Evolutionary conservation across 2,113 vertebrate genomes (phyloP), one percentile per base, ranked within the genome.

Genomic region (Seriola dumerili): DNA sequence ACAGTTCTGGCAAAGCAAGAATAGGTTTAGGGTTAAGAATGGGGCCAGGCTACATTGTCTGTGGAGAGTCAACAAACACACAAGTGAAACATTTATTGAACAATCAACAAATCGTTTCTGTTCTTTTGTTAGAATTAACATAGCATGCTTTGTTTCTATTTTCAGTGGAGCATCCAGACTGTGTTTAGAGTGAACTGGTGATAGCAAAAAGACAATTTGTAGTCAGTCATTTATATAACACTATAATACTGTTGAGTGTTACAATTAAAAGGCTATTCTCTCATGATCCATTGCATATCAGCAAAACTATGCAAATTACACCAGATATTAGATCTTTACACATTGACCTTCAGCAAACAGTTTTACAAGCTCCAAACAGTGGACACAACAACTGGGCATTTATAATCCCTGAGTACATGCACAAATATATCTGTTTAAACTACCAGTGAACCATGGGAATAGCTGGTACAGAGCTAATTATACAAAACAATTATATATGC

Each of bases 391-490:
- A 73, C 42, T 1, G 25, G 16, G 36, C 19, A 19, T 67, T 61
- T 71, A 55, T 23, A 32, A 61, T n/a, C 50, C 55, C 23, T 63
- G 73, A 48, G 71, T 23, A 42, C 8, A 44, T 13, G 8, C 42
- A 85, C 57, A 76, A 36, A 40, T 55, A 44, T 42, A 62, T 78
- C 12, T 57, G 68, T 81, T 76, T 72, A 40, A 78, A 61, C 65
- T 34, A 38, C 7, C 21, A 70, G 63, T 50, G 46, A 57, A 64
- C 46, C 34, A 0, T 34, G 36, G 19, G 19, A 16, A 40, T 5
- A 11, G 40, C 25, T 72, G 44, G 48, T 65, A 69, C 76, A 65
- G 17, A 40, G 34, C 7, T 11, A 68, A 82, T 74, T 11, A 38
- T 13, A 44, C 25, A 34, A 23, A 36, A 55, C 19, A 32, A 34